Evolutionary conservation across 1,140 invertebrate genomes (phyloP).

Genomic region (Eriocheir sinensis): DNA sequence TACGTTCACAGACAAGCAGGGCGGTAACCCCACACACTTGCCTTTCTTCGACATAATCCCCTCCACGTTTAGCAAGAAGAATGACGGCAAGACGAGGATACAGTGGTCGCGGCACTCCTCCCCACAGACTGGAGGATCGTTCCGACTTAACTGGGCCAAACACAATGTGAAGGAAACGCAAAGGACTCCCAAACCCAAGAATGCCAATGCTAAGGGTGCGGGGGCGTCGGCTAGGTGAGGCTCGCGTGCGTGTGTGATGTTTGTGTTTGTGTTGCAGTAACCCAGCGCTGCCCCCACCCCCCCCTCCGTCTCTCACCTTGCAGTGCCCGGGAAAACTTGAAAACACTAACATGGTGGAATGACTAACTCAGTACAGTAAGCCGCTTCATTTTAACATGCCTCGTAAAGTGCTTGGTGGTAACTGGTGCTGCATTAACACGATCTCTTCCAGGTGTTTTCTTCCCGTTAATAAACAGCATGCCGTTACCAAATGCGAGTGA

Average conservation of each 20-base stretch:
- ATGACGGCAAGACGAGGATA: neutral
- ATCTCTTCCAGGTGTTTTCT: neutral
- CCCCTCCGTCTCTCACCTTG: no score
- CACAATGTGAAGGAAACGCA: neutral
- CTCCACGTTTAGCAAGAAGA: neutral
- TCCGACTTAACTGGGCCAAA: slow-evolving; percentile 46
- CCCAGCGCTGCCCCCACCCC: neutral
- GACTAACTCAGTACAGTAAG: no score
- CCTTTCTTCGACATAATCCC: slow-evolving; percentile 50
- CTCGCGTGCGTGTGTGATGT: neutral
- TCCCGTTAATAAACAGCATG: neutral
- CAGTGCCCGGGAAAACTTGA: neutral
- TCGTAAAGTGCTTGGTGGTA: neutral
- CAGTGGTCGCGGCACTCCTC: slow-evolving; percentile 54
- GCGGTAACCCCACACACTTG: neutral
- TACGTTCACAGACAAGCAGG: neutral
- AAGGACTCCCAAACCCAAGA: neutral
- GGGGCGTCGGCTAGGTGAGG: slow-evolving; percentile 25
- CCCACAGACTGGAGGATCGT: slow-evolving; percentile 45
- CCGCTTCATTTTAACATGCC: neutral
- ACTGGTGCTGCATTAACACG: neutral
- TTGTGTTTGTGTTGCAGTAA: neutral
- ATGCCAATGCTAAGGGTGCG: neutral
- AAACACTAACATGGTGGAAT: no score
- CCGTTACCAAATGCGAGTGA: neutral